Evolutionary conservation across 2,888 invertebrate species (phyloP).

Genomic region (Perizoma flavofasciatum): DNA sequence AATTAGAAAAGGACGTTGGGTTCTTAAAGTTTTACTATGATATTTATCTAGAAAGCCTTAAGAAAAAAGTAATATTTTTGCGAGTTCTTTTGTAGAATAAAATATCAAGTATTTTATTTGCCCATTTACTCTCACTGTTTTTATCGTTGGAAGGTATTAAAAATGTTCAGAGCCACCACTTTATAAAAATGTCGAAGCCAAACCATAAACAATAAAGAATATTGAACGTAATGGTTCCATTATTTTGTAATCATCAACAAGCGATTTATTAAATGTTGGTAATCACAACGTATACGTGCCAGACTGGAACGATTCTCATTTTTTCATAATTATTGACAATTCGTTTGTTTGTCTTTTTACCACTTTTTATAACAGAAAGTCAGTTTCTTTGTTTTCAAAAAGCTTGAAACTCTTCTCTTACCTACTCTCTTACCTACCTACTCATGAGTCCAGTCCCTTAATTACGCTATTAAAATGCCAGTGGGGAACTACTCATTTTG

Average conservation of each 20-base stretch:
- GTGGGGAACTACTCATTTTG: too few relatives aligned
- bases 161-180: constrained; percentile 7
- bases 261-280: constrained; percentile 25
- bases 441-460: too few relatives aligned
- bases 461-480: too few relatives aligned
- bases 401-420: too few relatives aligned
- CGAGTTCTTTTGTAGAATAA: background rate
- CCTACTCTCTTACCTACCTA: too few relatives aligned
- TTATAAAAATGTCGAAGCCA: constrained; percentile 13
- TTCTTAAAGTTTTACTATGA: constrained; percentile 3
- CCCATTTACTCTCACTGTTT: background rate
- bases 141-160: constrained; percentile 2
- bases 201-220: constrained; percentile 19
- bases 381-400: too few relatives aligned
- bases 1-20: constrained; percentile 8
- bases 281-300: constrained; percentile 4
- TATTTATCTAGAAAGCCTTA: background rate
- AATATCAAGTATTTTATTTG: background rate
- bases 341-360: too few relatives aligned
- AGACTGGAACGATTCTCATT: background rate
- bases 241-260: constrained; percentile 22
- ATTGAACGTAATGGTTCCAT: constrained; percentile 26
- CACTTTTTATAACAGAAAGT: too few relatives aligned
- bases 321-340: constrained; percentile 11
- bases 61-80: too few relatives aligned